Base-by-base conservation (phyloP, 2,797 vertebrate genomes). In the Rallus crepitans region DNA sequence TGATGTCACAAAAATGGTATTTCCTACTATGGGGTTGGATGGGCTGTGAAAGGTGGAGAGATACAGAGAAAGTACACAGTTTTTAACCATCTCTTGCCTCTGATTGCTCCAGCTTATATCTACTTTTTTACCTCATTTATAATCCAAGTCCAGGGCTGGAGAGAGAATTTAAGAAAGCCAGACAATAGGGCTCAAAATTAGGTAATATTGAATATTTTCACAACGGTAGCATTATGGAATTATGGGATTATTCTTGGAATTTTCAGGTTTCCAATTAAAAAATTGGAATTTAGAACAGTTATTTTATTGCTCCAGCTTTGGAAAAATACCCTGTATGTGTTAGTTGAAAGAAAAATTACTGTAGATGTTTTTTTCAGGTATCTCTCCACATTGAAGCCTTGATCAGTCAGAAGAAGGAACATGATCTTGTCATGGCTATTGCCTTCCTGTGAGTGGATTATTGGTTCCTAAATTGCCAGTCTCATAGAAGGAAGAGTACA, bases 21-120 rank as follows among this genome's bases (percentile, higher is more conserved):
- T 66, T 83, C 89, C 11, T 10, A 33, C 8, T 2, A 2, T 3
- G 3, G 7, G 1, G 0, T 21, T 6, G 11, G 2, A 2, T 2
- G 4, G 1, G 47, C 7, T 19, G 8, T 37, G 21, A 89, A 7
- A 61, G 21, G 48, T 24, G 8, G 15, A 9, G 4, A 65, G 25
- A 25, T 2, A 70, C 12, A 42, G 23, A 70, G 24, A 65, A 90
- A 52, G 12, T 4, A 31, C 4, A 61, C 1, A 3, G 6, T 48
- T 68, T 82, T 53, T 4, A 79, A 39, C 2, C 6, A 35, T 27
- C 12, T 82, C 8, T 63, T 56, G 17, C 10, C 2, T 73, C 24
- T 57, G 11, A 13, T 72, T 69, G 7, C 6, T 61, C 19, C 23
- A 68, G 5, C 0, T 37, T 71, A 16, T 63, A 33, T 4, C 7